Evolutionary conservation across 2,888 invertebrate genomes (phyloP).

Genomic region (Chloroclysta siterata): DNA sequence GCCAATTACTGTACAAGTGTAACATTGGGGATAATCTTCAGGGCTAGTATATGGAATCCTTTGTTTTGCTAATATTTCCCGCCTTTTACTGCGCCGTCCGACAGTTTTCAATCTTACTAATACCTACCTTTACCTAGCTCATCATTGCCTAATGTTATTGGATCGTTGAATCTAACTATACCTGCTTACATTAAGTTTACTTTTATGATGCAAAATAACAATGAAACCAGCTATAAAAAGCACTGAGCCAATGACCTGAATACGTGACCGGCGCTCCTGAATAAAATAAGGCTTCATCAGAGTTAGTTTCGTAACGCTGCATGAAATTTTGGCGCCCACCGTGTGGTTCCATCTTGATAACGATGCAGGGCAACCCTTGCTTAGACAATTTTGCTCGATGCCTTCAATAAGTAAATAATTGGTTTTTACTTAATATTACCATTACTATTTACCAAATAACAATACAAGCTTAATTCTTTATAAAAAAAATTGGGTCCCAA

Average conservation of each 20-base stretch:
- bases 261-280: slow-evolving; percentile 16
- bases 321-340: slow-evolving; percentile 34
- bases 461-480: no score
- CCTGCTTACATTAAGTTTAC: slow-evolving; percentile 7
- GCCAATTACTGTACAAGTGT: slow-evolving; percentile 6
- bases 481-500: neutral
- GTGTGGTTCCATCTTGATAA: slow-evolving; percentile 9
- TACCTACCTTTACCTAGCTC: neutral
- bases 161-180: slow-evolving; percentile 2
- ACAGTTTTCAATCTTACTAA: no score
- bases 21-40: neutral
- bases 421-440: no score
- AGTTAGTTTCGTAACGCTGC: slow-evolving; percentile 21
- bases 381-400: neutral
- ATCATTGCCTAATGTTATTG: neutral
- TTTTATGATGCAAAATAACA: slow-evolving; percentile 30
- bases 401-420: no score
- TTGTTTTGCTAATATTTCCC: neutral
- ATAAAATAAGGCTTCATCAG: slow-evolving; percentile 13
- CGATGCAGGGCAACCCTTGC: neutral
- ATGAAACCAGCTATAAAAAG: slow-evolving; percentile 28
- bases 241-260: slow-evolving; percentile 37
- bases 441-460: no score
- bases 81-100: neutral
- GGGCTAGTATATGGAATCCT: neutral